A percentile compares a stretch with the other conserved stretches of the same genome.
phyloP scores from a whole-genome alignment of 2,797 vertebrate genomes.

The Galaxias olidus region DNA sequence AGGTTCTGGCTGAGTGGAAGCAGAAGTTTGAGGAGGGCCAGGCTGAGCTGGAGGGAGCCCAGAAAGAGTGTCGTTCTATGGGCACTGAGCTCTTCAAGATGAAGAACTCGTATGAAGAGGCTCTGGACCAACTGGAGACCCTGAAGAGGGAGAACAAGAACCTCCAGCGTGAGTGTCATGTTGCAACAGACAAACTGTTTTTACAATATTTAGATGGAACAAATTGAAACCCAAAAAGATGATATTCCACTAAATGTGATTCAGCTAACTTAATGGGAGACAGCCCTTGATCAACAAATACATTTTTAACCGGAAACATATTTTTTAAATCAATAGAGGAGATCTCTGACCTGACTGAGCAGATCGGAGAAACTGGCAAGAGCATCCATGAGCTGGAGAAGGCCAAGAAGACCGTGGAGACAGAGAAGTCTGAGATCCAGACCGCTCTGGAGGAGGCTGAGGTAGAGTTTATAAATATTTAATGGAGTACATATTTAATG shows the following conservation, averaged over 20 bases:
- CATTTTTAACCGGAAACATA: no score
- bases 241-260: no score
- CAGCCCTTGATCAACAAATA: no score
- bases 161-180: conserved; percentile 53
- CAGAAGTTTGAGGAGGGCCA: conserved; percentile 86
- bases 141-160: conserved; percentile 78
- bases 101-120: conserved; percentile 84
- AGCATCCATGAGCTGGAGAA: conserved; percentile 80
- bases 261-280: no score
- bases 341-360: conserved; percentile 80
- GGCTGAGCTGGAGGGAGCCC: conserved; percentile 78
- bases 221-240: no score
- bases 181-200: background rate
- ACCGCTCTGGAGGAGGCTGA: conserved; percentile 79
- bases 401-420: conserved; percentile 75
- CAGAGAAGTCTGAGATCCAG: conserved; percentile 76
- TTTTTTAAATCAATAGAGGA: conserved; percentile 63
- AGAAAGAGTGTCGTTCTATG: conserved; percentile 78
- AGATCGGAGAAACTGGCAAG: conserved; percentile 78
- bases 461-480: conserved; percentile 48
- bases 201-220: no score
- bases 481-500: no score
- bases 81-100: conserved; percentile 85
- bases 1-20: conserved; percentile 81
- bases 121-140: conserved; percentile 83